Evolutionary conservation across 92 coral and sea anemone genomes (phyloP), one percentile per base, ranked within the genome.

Genomic region (Paramuricea clavata): DNA sequence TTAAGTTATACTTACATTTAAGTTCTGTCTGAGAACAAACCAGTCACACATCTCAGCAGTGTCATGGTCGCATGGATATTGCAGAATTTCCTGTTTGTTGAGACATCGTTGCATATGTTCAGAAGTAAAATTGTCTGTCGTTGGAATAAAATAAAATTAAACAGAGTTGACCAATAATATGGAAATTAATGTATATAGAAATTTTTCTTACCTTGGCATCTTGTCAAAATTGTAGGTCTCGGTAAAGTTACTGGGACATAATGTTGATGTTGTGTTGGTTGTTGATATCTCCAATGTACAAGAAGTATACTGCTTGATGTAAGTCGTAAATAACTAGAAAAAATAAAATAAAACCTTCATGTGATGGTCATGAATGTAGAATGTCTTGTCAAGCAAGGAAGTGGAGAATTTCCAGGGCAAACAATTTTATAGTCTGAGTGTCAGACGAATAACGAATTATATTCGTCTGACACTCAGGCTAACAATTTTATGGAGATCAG

Each of bases 201-300:
- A 11, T 34, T 67, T 67, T 6, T 9, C 77, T 28, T 47, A 90
- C 90, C 93, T 65, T 86, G 16, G 60, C 90, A 90, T 75, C 64
- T 74, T 67, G 70, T 90, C 74, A 90, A 62, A 64, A 90, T 32
- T 57, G 34, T 64, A 21, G 87, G 87, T 13, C 62, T 5, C 27
- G 84, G 59, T 3, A 90, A 83, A 30, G 60, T 49, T 0, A 81
- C 87, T 16, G 86, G 3, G 44, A 56, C 74, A 75, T 85, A 90
- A 65, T 56, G 25, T 26, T 74, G 34, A 6, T 43, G 22, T 4
- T 36, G 4, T 22, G 84, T 56, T 15, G 90, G 86, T 56, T 79
- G 44, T 36, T 92, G 93, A 81, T 92, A 92, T 27, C 95, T 86
- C 42, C 88, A 74, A 69, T 92, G 95, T 78, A 92, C 86, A 35